Base-by-base conservation (phyloP, 1,140 invertebrate species). In the Calephelis nemesis region DNA sequence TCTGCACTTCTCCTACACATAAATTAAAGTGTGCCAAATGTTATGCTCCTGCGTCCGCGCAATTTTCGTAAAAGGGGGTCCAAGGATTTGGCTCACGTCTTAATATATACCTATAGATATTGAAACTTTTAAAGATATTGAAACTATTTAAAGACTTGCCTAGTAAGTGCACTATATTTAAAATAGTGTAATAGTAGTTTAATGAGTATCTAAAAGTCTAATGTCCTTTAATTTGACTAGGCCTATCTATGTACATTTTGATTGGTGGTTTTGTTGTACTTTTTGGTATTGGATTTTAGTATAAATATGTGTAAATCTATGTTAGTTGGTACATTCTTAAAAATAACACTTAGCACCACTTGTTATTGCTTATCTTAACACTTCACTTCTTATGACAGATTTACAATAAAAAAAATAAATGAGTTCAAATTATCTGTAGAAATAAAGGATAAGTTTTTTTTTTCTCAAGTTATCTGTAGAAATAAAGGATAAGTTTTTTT, bases 211-310 rank as follows among this genome's bases (percentile, higher is more conserved):
- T 71, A 69, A 63, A 67, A 58, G 70, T 71, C 49, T 68, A 65
- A 45, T 47, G 60, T 68, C 72, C 68, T 73, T 74, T 72, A 75
- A 80, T 74, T 81, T 84, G 79, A 87, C 87, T 89, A 89, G 82
- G 71, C 73, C 82, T 84, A 80, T 77, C 74, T 80, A 78, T 72
- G 64, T 79, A 81, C 70, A 78, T 81, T 74, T 75, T 77, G 68
- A 79, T 87, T 87, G 85, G 85, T 89, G 87, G 85, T 87, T 81
- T 81, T 79, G 73, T 83, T 77, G 71, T 75, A 80, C 70, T 85
- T 71, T 89, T 89, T 89, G 87, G 87, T 79, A 85, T 87, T 75
- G 72, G 74, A 84, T 73, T 78, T 73, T 73, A 81, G 77, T 80
- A 81, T 81, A 81, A 76, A 77, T 80, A 82, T 79, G 54, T 78